Evolutionary conservation across 2,888 invertebrate species (phyloP), one percentile per base, ranked within the genome.

Genomic region (Caenorhabditis afra): DNA sequence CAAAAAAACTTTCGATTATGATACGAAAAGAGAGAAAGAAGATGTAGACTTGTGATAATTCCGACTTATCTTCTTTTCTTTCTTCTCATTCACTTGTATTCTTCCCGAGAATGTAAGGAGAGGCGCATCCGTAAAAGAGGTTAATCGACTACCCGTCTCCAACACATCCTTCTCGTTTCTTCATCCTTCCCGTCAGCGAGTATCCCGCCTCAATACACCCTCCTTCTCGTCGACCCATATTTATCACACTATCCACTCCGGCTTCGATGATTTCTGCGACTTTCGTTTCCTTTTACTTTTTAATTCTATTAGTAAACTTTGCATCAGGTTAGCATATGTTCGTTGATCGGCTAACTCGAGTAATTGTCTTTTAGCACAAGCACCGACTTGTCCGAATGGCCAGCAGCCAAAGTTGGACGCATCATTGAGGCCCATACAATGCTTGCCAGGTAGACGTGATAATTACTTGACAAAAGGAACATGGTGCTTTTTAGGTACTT

Each of bases 301-400:
- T 71, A 61, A 68, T 78, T 62, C 47, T 52, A 41, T 71, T 62
- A 66, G 58, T 78, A 35, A 16, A 23, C 20, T 44, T 50, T 55
- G 50, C 55, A 41, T 45, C 58, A 64, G 76, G 64, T 76, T 77
- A 52, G 68, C 52, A 7, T 35, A 37, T 49, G 39, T 23, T 61
- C 47, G 29, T 23, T 52, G 16, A 41, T 52, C 64, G 37, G 22
- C 41, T 52, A 57, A 41, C 35, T 53, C 50, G 35, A 20, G 12
- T 12, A 20, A 29, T 57, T 14, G 52, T n/a, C 18, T 65, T 83
- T 58, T 20, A 84, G 84, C 75, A 53, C 77, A 75, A 71, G 74
- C 79, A 11, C 86, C 86, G 39, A 81, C 78, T 29, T 89, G 89
- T 73, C 87, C 89, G 10, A 89, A 89, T 67, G 84, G 82, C 22